A percentile compares a stretch with the other conserved stretches of the same genome.
phyloP scores from a whole-genome alignment of 1,140 invertebrate species.

The Drosophila rhopaloa region DNA sequence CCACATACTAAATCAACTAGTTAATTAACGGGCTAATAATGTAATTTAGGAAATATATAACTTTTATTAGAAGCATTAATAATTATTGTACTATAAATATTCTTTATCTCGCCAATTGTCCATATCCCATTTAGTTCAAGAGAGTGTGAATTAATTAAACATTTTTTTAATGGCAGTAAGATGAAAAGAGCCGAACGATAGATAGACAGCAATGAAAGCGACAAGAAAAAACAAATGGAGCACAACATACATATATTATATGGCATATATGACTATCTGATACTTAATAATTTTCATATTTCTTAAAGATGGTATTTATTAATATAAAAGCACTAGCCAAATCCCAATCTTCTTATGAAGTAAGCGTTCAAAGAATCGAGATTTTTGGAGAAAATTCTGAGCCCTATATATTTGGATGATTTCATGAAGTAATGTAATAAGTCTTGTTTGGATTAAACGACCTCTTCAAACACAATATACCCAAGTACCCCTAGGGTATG shows the following conservation, averaged over 20 bases:
- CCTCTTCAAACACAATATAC: constrained; percentile 1
- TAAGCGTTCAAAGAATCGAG: no score
- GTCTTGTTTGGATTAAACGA: no score
- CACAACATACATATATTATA: not conserved
- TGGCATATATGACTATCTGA: not conserved
- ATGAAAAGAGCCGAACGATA: constrained; percentile 18
- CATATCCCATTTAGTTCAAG: constrained; percentile 17
- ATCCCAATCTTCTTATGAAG: no score
- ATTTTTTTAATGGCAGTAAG: constrained; percentile 24
- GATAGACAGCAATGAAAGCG: not conserved
- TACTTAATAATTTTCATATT: no score
- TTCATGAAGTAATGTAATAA: no score
- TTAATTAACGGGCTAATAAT: constrained; percentile 9
- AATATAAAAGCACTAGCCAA: no score
- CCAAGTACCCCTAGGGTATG: not conserved
- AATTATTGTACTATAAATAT: constrained; percentile 32
- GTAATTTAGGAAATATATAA: constrained; percentile 20
- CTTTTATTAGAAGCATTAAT: constrained; percentile 10
- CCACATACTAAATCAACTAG: not conserved
- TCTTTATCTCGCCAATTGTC: constrained; percentile 31
- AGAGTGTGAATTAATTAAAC: constrained; percentile 22
- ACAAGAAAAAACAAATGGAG: not conserved
- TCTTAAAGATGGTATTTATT: no score
- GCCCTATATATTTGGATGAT: no score
- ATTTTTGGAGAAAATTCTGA: no score